A percentile compares a stretch with the other conserved stretches of the same genome.
Evolutionary conservation across 2,113 vertebrate genomes (phyloP).

Genomic region (Xenopus laevis): DNA sequence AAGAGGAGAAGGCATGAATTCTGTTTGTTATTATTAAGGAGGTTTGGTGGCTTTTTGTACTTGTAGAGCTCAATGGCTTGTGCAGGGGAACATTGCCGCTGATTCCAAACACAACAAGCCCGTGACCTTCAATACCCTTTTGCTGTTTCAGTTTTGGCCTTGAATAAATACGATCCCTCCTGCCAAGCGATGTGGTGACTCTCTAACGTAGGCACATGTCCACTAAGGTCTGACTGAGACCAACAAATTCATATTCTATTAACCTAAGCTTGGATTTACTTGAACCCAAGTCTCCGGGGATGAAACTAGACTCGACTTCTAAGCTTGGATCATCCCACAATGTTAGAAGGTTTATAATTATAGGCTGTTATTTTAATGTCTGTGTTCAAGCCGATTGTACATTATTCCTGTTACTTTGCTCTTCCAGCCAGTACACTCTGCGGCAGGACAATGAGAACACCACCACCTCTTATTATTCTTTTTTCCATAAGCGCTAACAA

Average conservation of each 20-base stretch:
- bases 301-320: constrained; percentile 39
- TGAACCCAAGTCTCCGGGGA: constrained; percentile 35
- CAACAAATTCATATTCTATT: constrained; percentile 45
- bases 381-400: constrained; percentile 37
- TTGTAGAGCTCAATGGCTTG: constrained; percentile 20
- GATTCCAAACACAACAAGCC: constrained; percentile 33
- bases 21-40: constrained; percentile 15
- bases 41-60: constrained; percentile 2
- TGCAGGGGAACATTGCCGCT: constrained; percentile 4
- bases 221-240: constrained; percentile 33
- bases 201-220: constrained; percentile 42
- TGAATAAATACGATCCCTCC: constrained; percentile 19
- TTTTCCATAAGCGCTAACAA: constrained; percentile 46
- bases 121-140: constrained; percentile 40
- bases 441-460: constrained; percentile 37
- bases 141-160: constrained; percentile 25
- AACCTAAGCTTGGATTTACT: constrained; percentile 42
- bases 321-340: constrained; percentile 41
- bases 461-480: constrained; percentile 9
- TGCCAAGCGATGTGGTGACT: constrained; percentile 37
- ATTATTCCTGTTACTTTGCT: constrained; percentile 32
- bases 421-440: constrained; percentile 27
- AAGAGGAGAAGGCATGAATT: neutral
- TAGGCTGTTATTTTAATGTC: constrained; percentile 44
- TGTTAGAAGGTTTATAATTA: constrained; percentile 39